phyloP scores from a whole-genome alignment of 2,113 vertebrate genomes.

The Aptenodytes patagonicus region DNA sequence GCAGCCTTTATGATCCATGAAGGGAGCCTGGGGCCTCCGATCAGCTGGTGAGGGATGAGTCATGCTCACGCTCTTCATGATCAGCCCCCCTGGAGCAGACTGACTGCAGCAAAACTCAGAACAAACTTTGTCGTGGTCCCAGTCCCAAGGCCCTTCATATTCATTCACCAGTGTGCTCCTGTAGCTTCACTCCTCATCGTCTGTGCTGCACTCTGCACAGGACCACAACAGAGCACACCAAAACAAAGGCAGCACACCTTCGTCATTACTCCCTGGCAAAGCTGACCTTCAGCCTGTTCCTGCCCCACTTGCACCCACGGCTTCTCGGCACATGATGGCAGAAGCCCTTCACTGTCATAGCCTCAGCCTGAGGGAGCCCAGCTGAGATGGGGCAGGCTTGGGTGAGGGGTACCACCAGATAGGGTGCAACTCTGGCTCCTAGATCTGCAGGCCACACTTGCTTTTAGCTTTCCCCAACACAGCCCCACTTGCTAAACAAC shows the following conservation, averaged over 20 bases:
- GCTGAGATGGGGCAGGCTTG: not conserved
- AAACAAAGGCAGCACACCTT: not conserved
- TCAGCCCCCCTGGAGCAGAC: not conserved
- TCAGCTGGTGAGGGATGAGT: not conserved
- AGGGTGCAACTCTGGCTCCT: not conserved
- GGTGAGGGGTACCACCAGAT: not conserved
- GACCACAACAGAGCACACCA: not conserved
- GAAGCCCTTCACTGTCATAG: not conserved
- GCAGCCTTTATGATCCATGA: not conserved
- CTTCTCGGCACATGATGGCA: not conserved
- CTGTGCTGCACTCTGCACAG: not conserved
- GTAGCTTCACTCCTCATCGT: not conserved
- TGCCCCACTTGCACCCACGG: fast-evolving
- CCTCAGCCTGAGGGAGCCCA: not conserved
- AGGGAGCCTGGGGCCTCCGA: not conserved
- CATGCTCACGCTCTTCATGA: not conserved
- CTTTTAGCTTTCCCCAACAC: not conserved
- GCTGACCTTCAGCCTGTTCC: not conserved
- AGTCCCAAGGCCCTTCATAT: not conserved
- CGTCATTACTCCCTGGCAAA: not conserved
- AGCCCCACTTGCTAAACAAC: not conserved
- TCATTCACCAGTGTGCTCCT: fast-evolving
- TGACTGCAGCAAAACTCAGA: not conserved
- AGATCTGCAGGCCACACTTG: not conserved
- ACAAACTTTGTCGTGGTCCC: fast-evolving